These are phyloP conservation scores for Phodopus roborovskii DNA, from an alignment of 2,113 vertebrate species.

Conservation along the genomic window DNA sequence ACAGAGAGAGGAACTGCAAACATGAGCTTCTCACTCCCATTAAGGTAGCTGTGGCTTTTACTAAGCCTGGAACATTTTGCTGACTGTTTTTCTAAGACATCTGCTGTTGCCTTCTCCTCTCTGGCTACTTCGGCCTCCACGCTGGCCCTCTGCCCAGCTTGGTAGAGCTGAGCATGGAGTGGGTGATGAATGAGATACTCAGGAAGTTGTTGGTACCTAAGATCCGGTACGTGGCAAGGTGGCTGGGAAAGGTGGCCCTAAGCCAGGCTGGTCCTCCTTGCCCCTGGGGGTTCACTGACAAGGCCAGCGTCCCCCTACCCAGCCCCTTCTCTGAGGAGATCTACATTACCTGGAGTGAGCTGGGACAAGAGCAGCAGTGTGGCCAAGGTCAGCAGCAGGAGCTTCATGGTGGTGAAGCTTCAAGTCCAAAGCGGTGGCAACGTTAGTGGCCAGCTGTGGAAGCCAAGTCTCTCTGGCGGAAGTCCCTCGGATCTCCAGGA, in stretches of 20 bases:
- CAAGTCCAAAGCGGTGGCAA: neutral
- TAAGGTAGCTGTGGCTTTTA: neutral
- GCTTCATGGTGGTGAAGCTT: constrained; percentile 64
- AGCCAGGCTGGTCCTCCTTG: neutral
- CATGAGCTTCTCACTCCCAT: neutral
- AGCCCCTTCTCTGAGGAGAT: neutral
- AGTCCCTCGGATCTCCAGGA: neutral
- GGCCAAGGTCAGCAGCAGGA: constrained; percentile 64
- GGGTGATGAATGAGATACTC: neutral
- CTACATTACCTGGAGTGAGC: constrained; percentile 72
- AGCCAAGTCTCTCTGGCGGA: neutral
- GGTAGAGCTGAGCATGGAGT: neutral
- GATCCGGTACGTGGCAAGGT: neutral
- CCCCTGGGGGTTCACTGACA: neutral
- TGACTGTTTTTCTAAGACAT: neutral
- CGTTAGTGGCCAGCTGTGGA: neutral
- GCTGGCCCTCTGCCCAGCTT: neutral
- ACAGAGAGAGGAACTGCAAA: neutral
- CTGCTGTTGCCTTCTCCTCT: neutral
- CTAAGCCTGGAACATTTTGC: neutral
- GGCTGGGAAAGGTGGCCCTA: neutral
- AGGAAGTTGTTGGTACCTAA: neutral
- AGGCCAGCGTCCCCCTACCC: neutral
- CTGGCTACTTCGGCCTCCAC: neutral
- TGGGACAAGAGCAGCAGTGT: constrained; percentile 66